Percentiles rank a stretch among this genome's conserved stretches.
Evolutionary conservation across 2,797 vertebrate genomes (phyloP).

Genomic region (Enteromius afrohamiltoni): DNA sequence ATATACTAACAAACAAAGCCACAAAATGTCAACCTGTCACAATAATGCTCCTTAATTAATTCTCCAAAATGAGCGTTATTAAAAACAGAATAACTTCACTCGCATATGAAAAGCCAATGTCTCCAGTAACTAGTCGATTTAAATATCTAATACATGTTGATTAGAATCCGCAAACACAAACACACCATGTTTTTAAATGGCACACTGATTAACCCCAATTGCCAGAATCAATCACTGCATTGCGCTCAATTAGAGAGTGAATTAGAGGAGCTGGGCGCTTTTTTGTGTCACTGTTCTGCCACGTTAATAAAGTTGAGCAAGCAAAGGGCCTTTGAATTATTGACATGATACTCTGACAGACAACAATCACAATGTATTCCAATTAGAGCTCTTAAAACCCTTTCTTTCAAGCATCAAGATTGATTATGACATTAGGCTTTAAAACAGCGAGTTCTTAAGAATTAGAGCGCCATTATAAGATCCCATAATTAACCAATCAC

Average conservation of each 20-base stretch:
- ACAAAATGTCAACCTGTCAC: constrained; percentile 11
- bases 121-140: constrained; percentile 34
- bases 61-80: not conserved
- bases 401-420: constrained; percentile 62
- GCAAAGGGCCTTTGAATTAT: constrained; percentile 65
- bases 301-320: constrained; percentile 67
- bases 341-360: constrained; percentile 68
- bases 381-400: constrained; percentile 51
- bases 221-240: constrained; percentile 55
- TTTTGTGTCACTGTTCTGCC: constrained; percentile 60
- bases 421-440: constrained; percentile 64
- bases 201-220: constrained; percentile 58
- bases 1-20: constrained; percentile 3
- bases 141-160: constrained; percentile 45
- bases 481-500: constrained; percentile 54
- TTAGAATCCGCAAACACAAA: constrained; percentile 44
- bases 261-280: constrained; percentile 63
- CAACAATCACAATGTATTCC: constrained; percentile 64
- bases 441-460: constrained; percentile 59
- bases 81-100: constrained; percentile 25
- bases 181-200: constrained; percentile 56
- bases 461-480: constrained; percentile 60
- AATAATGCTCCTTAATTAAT: constrained; percentile 28
- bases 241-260: constrained; percentile 61
- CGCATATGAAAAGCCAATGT: not conserved